Evolutionary conservation across 2,888 invertebrate species (phyloP), one percentile per base, ranked within the genome.

Genomic region (Ectemnius lituratus): DNA sequence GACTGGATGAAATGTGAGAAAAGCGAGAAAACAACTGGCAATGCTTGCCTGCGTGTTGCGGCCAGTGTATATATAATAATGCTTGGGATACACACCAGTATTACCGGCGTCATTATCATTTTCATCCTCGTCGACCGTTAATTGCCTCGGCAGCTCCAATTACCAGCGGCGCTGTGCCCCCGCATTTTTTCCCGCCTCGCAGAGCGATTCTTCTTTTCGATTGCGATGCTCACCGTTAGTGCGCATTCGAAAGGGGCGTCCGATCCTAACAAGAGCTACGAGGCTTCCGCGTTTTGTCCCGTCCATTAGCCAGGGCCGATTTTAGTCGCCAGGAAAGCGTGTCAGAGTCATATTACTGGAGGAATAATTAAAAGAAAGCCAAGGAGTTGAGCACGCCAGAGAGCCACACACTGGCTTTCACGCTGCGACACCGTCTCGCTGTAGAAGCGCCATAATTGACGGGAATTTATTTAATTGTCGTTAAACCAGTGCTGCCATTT

Each of bases 151-250:
- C 37, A 59, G 61, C 49, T 67, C 76, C 73, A 76, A 76, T 76
- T 76, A 76, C 62, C 23, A 62, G 18, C 6, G 13, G 1, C 37
- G 37, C 37, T 59, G 37, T 71, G 61, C 68, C 66, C 68, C 52
- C 73, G 73, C 70, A 76, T 72, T 64, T 69, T 61, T 57, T 67
- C 67, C 57, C 62, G 23, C 45, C 18, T 52, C 23, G 72, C 67
- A 64, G 69, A 11, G 37, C 37, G 37, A 37, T 37, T 37, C 37
- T 78, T 75, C 64, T 78, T 81, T 82, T 81, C 78, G 72, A 72
- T 80, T 76, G 80, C 65, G 62, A 73, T 67, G 78, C 70, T 2
- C 23, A 23, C 80, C 80, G 81, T 81, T 81, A 81, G 78, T 3
- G 23, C 23, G 23, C 46, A 69, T 71, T 76, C 63, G 73, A 52